Conservation (phyloP, 2,888 invertebrate species). For the Oegoconia quadripuncta region DNA sequence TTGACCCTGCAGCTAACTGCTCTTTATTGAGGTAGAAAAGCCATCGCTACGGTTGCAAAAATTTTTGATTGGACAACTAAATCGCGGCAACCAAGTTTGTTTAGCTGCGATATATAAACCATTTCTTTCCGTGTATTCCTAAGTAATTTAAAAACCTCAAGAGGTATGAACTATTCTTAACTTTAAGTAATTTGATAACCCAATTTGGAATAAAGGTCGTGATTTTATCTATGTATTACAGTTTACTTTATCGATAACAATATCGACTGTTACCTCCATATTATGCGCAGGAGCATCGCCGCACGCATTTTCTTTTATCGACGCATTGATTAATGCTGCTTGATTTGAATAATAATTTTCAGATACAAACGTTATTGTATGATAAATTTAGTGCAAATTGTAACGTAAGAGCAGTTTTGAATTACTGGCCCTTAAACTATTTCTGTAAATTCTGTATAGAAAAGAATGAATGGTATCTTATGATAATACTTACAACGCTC, state of each 20-base stretch:
- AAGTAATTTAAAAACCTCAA: too few species aligned
- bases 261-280: conserved; percentile 32
- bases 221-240: too few species aligned
- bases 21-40: too few species aligned
- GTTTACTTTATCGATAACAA: conserved; percentile 22
- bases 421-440: conserved; percentile 24
- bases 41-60: too few species aligned
- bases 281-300: conserved; percentile 58
- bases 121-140: too few species aligned
- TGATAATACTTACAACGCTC: conserved; percentile 11
- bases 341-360: conserved; percentile 79
- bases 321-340: conserved; percentile 74
- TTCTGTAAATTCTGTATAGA: background rate
- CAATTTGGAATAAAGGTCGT: too few species aligned
- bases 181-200: too few species aligned
- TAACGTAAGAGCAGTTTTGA: conserved; percentile 59
- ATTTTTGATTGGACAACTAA: too few species aligned
- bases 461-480: conserved; percentile 20
- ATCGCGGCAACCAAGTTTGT: too few species aligned
- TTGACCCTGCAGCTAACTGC: too few species aligned
- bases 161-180: too few species aligned
- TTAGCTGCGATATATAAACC: too few species aligned
- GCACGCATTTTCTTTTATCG: conserved; percentile 76
- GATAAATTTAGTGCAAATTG: conserved; percentile 79
- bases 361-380: conserved; percentile 77